Evolutionary conservation across 35 echinoderm and acorn worm genomes (phyloP).

Genomic region (Apostichopus parvimensis): DNA sequence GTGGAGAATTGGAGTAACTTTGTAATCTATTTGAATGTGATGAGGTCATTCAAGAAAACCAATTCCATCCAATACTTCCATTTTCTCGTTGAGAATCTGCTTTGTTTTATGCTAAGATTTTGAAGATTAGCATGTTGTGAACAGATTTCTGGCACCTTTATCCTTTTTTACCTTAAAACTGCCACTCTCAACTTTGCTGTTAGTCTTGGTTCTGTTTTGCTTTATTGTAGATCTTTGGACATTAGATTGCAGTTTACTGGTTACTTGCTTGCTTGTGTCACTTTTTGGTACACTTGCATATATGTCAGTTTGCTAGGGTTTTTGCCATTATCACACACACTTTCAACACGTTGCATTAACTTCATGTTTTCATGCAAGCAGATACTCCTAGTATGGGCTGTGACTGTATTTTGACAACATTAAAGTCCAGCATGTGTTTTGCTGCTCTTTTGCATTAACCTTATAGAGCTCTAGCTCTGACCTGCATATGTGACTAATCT

Average conservation of each 20-base stretch:
- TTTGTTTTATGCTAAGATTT: neutral
- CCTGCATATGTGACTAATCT: conserved; percentile 49
- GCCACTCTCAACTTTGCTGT: neutral
- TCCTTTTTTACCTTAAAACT: neutral
- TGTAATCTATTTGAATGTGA: conserved; percentile 18
- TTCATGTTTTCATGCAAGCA: conserved; percentile 18
- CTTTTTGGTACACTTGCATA: neutral
- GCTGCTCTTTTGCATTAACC: conserved; percentile 1
- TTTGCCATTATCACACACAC: neutral
- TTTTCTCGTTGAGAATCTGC: neutral
- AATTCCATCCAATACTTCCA: conserved; percentile 44
- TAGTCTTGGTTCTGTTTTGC: neutral
- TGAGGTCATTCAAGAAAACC: conserved; percentile 46
- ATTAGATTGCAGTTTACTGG: too few species aligned
- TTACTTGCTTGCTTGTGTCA: neutral
- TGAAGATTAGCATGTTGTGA: neutral
- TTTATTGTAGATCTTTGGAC: neutral
- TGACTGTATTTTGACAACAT: neutral
- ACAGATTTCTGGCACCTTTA: neutral
- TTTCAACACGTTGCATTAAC: conserved; percentile 26
- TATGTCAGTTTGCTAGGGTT: neutral
- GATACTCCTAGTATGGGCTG: conserved; percentile 14
- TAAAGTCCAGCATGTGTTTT: neutral
- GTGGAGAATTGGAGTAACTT: conserved; percentile 24
- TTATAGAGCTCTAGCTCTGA: neutral